Evolutionary conservation across 53 echinoderm and acorn worm species (phyloP).

Genomic region (Echinarachnius parma): DNA sequence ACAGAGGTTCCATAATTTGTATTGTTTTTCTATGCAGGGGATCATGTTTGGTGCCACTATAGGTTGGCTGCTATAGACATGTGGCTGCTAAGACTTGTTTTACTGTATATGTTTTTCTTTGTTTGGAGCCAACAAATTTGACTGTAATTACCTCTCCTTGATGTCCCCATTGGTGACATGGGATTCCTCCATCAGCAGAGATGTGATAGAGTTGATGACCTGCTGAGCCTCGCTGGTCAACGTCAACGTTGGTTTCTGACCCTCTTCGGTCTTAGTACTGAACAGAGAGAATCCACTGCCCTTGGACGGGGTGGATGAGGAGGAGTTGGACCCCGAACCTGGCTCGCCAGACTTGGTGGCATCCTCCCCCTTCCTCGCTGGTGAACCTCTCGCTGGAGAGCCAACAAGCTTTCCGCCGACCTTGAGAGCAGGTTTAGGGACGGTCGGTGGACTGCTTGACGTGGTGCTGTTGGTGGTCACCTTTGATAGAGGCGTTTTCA

Average conservation of each 20-base stretch:
- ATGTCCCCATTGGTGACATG: constrained; percentile 39
- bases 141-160: constrained; percentile 41
- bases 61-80: too few relatives aligned
- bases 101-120: too few relatives aligned
- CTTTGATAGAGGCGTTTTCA: too few relatives aligned
- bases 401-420: background rate
- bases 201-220: constrained; percentile 83
- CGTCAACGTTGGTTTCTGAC: constrained; percentile 66
- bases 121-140: too few relatives aligned
- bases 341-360: background rate
- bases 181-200: constrained; percentile 73
- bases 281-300: constrained; percentile 27
- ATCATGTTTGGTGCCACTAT: too few relatives aligned
- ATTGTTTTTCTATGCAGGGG: too few relatives aligned
- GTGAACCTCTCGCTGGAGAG: constrained; percentile 15
- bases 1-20: too few relatives aligned
- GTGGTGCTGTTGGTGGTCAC: too few relatives aligned
- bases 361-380: background rate
- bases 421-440: constrained; percentile 30
- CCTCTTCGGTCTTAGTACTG: constrained; percentile 52
- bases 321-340: background rate
- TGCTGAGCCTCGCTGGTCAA: constrained; percentile 84
- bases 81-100: too few relatives aligned
- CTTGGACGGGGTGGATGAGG: background rate
- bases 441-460: constrained; percentile 28